Evolutionary conservation across 1,140 invertebrate genomes (phyloP).

Genomic region (Holotrichia oblita): DNA sequence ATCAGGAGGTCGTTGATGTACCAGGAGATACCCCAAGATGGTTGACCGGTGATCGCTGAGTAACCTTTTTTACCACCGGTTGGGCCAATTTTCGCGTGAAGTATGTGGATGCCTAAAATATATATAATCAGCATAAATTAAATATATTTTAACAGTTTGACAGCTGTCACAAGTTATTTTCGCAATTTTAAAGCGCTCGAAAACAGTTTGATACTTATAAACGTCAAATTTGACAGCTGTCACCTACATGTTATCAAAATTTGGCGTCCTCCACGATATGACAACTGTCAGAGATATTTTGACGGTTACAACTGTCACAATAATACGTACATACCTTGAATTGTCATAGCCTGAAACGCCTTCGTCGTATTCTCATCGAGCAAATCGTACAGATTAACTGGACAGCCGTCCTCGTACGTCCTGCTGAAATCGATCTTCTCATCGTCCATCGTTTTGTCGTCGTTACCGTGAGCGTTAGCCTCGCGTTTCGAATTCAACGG

Average conservation of each 20-base stretch:
- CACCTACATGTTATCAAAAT: no score
- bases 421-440: constrained; percentile 77
- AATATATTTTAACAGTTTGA: not conserved
- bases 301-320: no score
- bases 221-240: no score
- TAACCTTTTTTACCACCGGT: constrained; percentile 69
- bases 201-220: no score
- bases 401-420: constrained; percentile 56
- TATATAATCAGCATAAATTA: not conserved
- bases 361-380: constrained; percentile 65
- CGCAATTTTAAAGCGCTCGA: no score
- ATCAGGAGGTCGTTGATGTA: constrained; percentile 92
- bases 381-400: constrained; percentile 59
- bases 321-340: constrained; percentile 61
- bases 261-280: no score
- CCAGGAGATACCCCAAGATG: constrained; percentile 92
- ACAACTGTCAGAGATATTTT: no score
- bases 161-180: no score
- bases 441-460: constrained; percentile 78
- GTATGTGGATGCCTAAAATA: constrained; percentile 64
- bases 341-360: constrained; percentile 73
- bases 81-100: constrained; percentile 83
- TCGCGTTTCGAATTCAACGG: constrained; percentile 80
- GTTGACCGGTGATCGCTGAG: constrained; percentile 78
- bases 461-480: constrained; percentile 81